Base-by-base conservation (phyloP, 2,888 invertebrate species). In the Papilio protenor region DNA sequence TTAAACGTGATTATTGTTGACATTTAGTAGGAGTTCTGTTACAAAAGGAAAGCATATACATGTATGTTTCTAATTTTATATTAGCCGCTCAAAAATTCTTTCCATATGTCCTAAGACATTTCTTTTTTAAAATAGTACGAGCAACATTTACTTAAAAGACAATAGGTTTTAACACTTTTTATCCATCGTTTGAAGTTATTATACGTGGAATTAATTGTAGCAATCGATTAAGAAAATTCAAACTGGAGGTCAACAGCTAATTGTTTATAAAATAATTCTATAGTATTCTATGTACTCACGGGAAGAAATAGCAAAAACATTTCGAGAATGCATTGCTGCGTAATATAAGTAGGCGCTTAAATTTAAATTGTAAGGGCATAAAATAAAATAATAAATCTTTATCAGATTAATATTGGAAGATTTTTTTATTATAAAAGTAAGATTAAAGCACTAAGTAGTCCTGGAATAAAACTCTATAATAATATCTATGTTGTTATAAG, bases 1-100 rank as follows among this genome's bases (percentile, higher is more conserved):
- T 59, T 40, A 18, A 21, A 69, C 27, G 27, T 72, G 40, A 64
- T 73, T 73, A 77, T 73, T 27, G 40, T 61, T 71, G 74, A 33
- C 75, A 75, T 69, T 69, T 55, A 69, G n/a, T 55, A 11, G n/a
- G 40, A 23, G 12, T 59, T 59, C 23, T 59, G 12, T 59, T 12
- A 18, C 16, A 55, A 55, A n/a, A 59, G 23, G 23, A 23, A 59
- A 59, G 18, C 18, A 52, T 52, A 18, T 55, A 6, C 8, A 55
- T n/a, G n/a, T 14, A 14, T 49, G 14, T 12, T 55, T 55, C 1
- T 55, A 3, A 55, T 55, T n/a, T 55, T 52, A 18, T 16, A 52
- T 52, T 0, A 16, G 55, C 10, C n/a, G n/a, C 55, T 55, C 18
- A 52, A 49, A 2, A 49, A 49, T 49, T 14, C 49, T 49, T 49